phyloP scores from a whole-genome alignment of 1,140 invertebrate genomes.

The Heterodera carotae region DNA sequence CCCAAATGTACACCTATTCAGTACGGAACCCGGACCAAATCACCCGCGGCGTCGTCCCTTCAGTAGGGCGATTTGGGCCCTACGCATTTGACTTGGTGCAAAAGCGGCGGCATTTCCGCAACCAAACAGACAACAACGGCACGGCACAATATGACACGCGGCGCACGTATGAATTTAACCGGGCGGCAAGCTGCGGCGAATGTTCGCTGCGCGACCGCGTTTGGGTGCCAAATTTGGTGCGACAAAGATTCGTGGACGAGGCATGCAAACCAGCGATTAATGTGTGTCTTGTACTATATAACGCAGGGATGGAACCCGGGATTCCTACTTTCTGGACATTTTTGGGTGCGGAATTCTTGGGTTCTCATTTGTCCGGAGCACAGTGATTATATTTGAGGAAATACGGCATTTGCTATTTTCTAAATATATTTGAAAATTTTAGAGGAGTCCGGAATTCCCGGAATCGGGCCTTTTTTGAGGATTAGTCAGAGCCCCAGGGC shows the following conservation, averaged over 20 bases:
- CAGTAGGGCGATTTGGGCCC: constrained; percentile 49
- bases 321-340: too few relatives aligned
- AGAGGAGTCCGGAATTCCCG: too few relatives aligned
- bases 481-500: too few relatives aligned
- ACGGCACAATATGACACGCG: constrained; percentile 55
- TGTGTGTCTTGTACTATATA: too few relatives aligned
- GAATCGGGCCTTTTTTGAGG: too few relatives aligned
- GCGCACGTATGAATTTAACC: constrained; percentile 40
- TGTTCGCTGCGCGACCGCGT: constrained; percentile 61
- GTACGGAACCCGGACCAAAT: constrained; percentile 62
- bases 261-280: constrained; percentile 59
- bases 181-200: constrained; percentile 57
- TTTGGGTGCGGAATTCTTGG: too few relatives aligned
- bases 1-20: constrained; percentile 61
- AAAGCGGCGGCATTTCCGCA: constrained; percentile 36
- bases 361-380: too few relatives aligned
- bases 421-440: too few relatives aligned
- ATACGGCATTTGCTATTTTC: too few relatives aligned
- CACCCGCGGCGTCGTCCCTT: constrained; percentile 36
- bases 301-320: too few relatives aligned
- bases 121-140: too few relatives aligned
- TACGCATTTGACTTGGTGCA: constrained; percentile 60
- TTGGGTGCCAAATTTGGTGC: constrained; percentile 64
- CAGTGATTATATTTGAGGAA: too few relatives aligned
- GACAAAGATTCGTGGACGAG: constrained; percentile 65